Evolutionary conservation across 2,797 vertebrate species (phyloP), one percentile per base, ranked within the genome.

Genomic region (Zenarchopterus dispar): DNA sequence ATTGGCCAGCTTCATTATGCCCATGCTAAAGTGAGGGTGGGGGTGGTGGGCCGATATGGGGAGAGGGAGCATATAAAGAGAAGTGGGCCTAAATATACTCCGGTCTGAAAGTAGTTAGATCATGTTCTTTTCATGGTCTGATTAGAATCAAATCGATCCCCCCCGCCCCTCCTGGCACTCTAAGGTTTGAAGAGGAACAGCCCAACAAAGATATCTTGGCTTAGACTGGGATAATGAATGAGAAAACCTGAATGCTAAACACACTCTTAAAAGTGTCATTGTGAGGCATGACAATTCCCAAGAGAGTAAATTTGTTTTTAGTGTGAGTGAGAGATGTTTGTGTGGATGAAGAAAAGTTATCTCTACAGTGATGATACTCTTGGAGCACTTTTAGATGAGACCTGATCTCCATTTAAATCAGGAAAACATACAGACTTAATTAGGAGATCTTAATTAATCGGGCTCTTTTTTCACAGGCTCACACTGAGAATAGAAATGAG

Each of bases 71-170:
- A 93, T 93, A 93, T 79, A 88, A 81, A 88, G 88, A 85, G 80
- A 93, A 95, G 94, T 93, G 94, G 94, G 95, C 94, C 96, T 96
- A 96, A 97, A 99, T 97, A 97, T 97, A 97, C 95, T 95, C 94
- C 92, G 94, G 93, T 92, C 95, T 97, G 95, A 97, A 98, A 97
- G 96, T 95, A 97, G 96, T 99, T 99, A 99, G 97, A 99, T 99
- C 97, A 99, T 99, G 97, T 99, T 99, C 97, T 99, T 99, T 99
- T 99, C 97, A 99, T 99, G 97, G 96, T 98, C 96, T 94, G 96
- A 99, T 99, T 98, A 99, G 96, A 99, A 97, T 98, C 97, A 97
- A 98, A 98, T 97, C 97, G 96, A 98, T 97, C 96, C 97, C 95
- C 95, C 93, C 95, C 94, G 91, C 95, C 94, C 95, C 93, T 94